Evolutionary conservation across 2,888 invertebrate species (phyloP), one percentile per base, ranked within the genome.

Genomic region (Eilema depressum): DNA sequence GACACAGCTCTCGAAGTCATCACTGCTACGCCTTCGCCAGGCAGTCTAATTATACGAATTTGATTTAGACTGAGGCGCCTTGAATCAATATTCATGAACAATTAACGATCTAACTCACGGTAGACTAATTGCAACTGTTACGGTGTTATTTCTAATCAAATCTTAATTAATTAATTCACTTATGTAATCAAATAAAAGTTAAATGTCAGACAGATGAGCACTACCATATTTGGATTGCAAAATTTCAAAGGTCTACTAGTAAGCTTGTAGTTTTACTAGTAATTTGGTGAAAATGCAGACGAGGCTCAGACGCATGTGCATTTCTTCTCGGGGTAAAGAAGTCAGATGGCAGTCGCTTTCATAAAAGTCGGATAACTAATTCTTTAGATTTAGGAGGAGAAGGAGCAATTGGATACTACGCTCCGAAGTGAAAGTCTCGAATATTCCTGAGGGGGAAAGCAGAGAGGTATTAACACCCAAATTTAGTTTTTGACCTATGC

Each of bases 151-250:
- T 30, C n/a, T 23, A 33, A 30, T 33, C 62, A 33, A 62, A 37
- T 12, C 30, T 33, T 62, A 37, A 30, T 62, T 30, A 33, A 62
- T 33, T 33, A 11, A 62, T 62, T 33, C n/a, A 62, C 23, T 62
- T 62, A 62, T 5, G 33, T 62, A 33, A 62, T 37, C n/a, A 59
- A 59, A 59, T 59, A 26, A 28, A 25, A 26, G 17, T 26, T 59
- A 28, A 59, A 59, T 59, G 59, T 59, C 59, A 59, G 26, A 59
- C 8, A 59, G 14, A 5, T 59, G 14, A 20, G 26, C 17, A 12
- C 59, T 59, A 59, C 59, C 26, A 59, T 59, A 26, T 28, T 26
- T 0, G 59, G 3, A 8, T 59, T 59, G 59, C 59, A 59, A 28
- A 26, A 59, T 59, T 59, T 59, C 12, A 17, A 59, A 59, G 53